phyloP scores from a whole-genome alignment of 2,113 vertebrate genomes.

The Microcebus jonahi region DNA sequence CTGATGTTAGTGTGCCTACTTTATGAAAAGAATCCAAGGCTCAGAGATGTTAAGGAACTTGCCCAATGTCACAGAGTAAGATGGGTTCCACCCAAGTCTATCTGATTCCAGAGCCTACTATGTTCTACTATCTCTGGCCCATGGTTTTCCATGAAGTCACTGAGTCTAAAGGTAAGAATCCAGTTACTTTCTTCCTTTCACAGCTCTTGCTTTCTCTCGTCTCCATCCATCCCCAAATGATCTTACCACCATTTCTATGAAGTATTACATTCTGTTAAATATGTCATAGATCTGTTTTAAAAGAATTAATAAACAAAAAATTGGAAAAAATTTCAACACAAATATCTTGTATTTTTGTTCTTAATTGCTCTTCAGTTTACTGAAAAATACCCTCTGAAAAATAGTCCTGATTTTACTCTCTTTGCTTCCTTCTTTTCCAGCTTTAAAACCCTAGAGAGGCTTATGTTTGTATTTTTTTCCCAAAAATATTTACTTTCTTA shows the following conservation, averaged over 20 bases:
- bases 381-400: background rate
- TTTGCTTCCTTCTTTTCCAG: background rate
- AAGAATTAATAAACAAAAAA: constrained; percentile 30
- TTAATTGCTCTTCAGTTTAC: constrained; percentile 2
- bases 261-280: background rate
- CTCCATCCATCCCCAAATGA: background rate
- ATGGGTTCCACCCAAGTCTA: background rate
- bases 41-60: background rate
- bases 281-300: background rate
- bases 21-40: background rate
- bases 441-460: background rate
- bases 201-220: background rate
- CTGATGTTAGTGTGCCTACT: background rate
- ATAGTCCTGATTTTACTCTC: background rate
- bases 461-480: constrained; percentile 35
- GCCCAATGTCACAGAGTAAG: background rate
- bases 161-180: background rate
- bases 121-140: background rate
- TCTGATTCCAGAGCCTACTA: background rate
- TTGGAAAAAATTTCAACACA: background rate
- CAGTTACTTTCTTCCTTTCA: background rate
- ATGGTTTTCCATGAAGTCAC: background rate
- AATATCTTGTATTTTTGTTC: background rate
- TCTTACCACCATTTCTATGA: background rate
- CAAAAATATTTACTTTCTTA: constrained; percentile 48